Conservation (phyloP, 1,140 invertebrate genomes). For the Amyelois transitella region DNA sequence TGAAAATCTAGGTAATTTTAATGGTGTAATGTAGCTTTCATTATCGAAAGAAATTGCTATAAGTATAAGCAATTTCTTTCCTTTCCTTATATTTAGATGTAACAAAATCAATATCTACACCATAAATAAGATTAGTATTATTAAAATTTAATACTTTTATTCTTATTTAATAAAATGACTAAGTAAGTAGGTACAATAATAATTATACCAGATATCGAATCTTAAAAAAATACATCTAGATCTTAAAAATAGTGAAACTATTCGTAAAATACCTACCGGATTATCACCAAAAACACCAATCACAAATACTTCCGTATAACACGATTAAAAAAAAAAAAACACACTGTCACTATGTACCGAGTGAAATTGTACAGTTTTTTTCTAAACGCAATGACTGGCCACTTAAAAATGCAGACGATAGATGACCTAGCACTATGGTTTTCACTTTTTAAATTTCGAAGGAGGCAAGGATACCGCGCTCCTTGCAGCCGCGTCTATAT, state of each 20-base stretch:
- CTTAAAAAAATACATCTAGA: not conserved
- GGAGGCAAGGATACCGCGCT: conserved; percentile 20
- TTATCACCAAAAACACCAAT: conserved; percentile 7
- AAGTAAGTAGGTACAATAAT: too few relatives aligned
- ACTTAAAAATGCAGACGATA: conserved; percentile 13
- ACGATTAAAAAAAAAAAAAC: conserved; percentile 12
- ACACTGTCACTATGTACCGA: conserved; percentile 22
- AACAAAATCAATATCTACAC: too few relatives aligned
- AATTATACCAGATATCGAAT: too few relatives aligned
- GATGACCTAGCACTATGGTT: conserved; percentile 27
- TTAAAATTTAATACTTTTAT: too few relatives aligned
- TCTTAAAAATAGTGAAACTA: conserved; percentile 4
- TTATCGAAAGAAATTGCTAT: too few relatives aligned
- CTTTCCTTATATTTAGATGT: too few relatives aligned
- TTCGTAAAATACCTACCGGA: conserved; percentile 10
- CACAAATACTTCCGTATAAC: conserved; percentile 2
- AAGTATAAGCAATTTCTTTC: too few relatives aligned
- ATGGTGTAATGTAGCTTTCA: too few relatives aligned
- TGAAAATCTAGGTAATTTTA: too few relatives aligned
- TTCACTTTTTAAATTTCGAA: conserved; percentile 24
- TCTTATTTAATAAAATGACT: too few relatives aligned
- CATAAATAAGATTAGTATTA: too few relatives aligned
- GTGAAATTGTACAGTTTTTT: conserved; percentile 23
- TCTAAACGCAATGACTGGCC: conserved; percentile 19
- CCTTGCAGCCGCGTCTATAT: conserved; percentile 19